Conservation (phyloP, 2,888 invertebrate genomes). For the Spatulosminthurus flaviceps region DNA sequence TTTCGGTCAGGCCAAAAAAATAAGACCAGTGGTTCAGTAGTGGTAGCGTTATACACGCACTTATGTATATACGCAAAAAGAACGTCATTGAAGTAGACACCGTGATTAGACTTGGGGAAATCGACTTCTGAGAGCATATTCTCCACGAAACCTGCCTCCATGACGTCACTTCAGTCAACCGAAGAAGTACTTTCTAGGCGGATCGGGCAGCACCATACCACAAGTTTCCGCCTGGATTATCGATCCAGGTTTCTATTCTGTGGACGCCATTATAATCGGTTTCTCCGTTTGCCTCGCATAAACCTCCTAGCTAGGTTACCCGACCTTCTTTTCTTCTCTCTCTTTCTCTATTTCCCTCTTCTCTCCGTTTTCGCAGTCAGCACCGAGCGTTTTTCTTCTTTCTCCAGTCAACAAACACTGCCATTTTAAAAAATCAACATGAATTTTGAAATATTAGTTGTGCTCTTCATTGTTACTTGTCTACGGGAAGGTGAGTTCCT, state of each 20-base stretch:
- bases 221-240: conserved; percentile 44
- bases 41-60: background rate
- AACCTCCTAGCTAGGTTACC: background rate
- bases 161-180: conserved; percentile 1
- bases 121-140: background rate
- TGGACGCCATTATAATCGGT: conserved; percentile 27
- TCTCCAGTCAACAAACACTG: conserved; percentile 18
- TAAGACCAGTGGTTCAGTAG: background rate
- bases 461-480: conserved; percentile 38
- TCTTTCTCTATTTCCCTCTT: conserved; percentile 32
- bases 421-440: conserved; percentile 34
- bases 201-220: background rate
- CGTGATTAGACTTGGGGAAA: background rate
- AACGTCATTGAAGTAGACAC: background rate
- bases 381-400: background rate
- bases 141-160: background rate
- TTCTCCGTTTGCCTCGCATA: conserved; percentile 20
- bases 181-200: background rate
- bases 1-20: background rate
- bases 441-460: conserved; percentile 41
- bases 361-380: conserved; percentile 21
- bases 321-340: conserved; percentile 8
- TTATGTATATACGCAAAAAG: background rate
- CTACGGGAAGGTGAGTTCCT: conserved; percentile 42
- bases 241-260: conserved; percentile 29